phyloP scores from a whole-genome alignment of 2,888 invertebrate genomes.

The Ormyrus labotus region DNA sequence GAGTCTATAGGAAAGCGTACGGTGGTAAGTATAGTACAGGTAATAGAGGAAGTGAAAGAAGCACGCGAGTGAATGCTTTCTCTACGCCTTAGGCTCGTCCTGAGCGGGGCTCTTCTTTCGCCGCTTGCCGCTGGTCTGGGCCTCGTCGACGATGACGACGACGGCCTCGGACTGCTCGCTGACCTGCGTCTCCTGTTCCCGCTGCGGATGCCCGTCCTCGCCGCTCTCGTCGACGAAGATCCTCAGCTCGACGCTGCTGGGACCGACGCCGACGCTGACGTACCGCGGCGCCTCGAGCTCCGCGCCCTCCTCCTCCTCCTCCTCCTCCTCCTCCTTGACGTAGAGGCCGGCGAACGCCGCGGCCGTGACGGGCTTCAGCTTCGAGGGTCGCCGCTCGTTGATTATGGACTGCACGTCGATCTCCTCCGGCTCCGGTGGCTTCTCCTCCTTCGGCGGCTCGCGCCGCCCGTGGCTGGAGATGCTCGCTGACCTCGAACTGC shows the following conservation, averaged over 20 bases:
- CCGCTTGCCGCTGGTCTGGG: background rate
- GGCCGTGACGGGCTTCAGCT: slow-evolving; percentile 60
- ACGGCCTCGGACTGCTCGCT: slow-evolving; percentile 1
- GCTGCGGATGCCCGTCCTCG: background rate
- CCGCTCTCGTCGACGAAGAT: slow-evolving; percentile 68
- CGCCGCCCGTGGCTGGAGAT: slow-evolving; percentile 46
- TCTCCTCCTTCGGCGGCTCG: slow-evolving; percentile 55
- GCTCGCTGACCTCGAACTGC: slow-evolving; percentile 52
- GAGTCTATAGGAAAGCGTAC: background rate
- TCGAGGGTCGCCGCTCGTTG: slow-evolving; percentile 73
- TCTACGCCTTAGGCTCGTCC: slow-evolving; percentile 25
- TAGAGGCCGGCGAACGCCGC: slow-evolving; percentile 58
- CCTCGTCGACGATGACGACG: slow-evolving; percentile 10
- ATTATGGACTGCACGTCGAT: slow-evolving; percentile 73
- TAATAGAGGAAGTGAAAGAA: no score
- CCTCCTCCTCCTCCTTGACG: slow-evolving; percentile 57
- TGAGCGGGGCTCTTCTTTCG: slow-evolving; percentile 36
- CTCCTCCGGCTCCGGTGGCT: slow-evolving; percentile 55
- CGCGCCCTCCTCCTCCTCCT: slow-evolving; percentile 35
- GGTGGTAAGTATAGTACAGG: no score
- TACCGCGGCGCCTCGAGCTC: background rate
- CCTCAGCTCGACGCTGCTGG: slow-evolving; percentile 63
- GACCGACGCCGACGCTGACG: slow-evolving; percentile 54
- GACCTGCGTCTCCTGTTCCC: slow-evolving; percentile 11
- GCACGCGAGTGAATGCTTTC: no score